Conservation (phyloP, 2,113 vertebrate genomes). For the Centropristis striata region DNA sequence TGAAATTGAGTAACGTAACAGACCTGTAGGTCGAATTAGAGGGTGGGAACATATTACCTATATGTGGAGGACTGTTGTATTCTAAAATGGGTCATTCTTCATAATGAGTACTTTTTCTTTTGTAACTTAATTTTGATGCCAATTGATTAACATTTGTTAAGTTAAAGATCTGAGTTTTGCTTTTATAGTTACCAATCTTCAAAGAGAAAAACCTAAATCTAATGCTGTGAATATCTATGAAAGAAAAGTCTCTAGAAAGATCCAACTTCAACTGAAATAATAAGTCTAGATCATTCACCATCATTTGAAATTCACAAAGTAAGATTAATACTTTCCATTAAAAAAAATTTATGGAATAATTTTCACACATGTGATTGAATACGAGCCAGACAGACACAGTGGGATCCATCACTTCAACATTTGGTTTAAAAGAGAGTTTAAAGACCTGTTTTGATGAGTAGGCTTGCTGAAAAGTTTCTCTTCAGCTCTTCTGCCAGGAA, state of each 20-base stretch:
- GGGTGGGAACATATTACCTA: no score
- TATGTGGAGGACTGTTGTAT: no score
- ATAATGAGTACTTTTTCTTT: no score
- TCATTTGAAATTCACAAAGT: background rate
- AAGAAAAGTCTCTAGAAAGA: background rate
- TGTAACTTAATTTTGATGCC: no score
- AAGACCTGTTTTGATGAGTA: slow-evolving; percentile 15
- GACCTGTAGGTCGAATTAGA: no score
- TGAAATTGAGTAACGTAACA: no score
- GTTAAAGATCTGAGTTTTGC: no score
- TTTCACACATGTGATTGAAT: slow-evolving; percentile 21
- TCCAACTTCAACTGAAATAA: background rate
- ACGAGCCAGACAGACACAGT: slow-evolving; percentile 8
- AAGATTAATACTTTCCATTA: background rate
- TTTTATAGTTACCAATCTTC: no score
- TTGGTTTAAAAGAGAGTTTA: slow-evolving; percentile 21
- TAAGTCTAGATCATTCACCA: background rate
- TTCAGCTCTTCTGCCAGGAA: slow-evolving; percentile 39
- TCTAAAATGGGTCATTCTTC: no score
- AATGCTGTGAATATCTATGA: no score
- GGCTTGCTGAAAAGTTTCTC: background rate
- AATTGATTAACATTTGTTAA: no score
- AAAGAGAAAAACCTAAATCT: no score
- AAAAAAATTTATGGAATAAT: slow-evolving; percentile 1
- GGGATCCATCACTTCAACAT: slow-evolving; percentile 19